Conservation (phyloP, 2,113 vertebrate species). For the Pomatostomus ruficeps region DNA sequence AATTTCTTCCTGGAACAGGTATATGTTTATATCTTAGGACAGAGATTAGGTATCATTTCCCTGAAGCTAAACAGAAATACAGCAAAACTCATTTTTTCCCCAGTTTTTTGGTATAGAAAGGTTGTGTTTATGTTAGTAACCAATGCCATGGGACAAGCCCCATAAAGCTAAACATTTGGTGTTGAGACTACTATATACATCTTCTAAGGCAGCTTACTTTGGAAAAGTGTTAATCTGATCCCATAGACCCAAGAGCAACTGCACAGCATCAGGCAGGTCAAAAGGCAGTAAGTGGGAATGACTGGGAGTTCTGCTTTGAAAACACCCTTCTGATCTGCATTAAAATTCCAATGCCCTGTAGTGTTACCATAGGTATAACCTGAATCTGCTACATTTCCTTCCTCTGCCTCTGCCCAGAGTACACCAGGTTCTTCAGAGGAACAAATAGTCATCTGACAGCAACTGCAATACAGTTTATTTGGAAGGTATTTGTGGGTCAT, state of each 20-base stretch:
- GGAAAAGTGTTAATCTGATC: neutral
- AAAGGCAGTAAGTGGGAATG: neutral
- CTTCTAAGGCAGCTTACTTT: neutral
- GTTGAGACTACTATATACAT: neutral
- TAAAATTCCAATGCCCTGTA: neutral
- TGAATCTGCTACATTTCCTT: fast-evolving
- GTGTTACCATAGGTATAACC: neutral
- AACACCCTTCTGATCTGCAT: neutral
- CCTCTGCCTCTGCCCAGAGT: neutral
- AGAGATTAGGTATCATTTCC: neutral
- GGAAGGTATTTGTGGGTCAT: neutral
- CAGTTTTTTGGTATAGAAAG: neutral
- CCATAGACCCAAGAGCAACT: neutral
- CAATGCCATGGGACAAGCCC: neutral
- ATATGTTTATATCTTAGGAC: neutral
- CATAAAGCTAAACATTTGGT: neutral
- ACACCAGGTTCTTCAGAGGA: neutral
- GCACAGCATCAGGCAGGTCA: neutral
- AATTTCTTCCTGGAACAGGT: neutral
- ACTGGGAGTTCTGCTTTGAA: neutral
- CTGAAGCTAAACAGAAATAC: neutral
- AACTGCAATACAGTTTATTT: neutral
- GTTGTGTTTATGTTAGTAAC: neutral
- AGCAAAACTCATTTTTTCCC: fast-evolving
- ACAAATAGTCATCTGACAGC: neutral